Evolutionary conservation across 2,888 invertebrate species (phyloP).

Genomic region (Chrysomela aeneicollis): DNA sequence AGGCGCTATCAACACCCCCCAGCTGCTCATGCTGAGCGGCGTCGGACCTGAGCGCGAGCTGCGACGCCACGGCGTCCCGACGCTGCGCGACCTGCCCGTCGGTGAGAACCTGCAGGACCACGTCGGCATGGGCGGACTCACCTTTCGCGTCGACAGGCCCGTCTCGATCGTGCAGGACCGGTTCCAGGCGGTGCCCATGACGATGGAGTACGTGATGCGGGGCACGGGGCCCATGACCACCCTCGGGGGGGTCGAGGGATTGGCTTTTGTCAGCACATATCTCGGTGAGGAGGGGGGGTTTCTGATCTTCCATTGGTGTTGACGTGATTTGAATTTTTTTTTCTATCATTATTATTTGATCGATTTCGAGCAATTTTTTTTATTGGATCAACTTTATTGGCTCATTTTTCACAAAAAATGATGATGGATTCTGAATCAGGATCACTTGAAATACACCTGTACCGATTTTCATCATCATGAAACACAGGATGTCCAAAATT

Average conservation of each 20-base stretch:
- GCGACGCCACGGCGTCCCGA: conserved; percentile 73
- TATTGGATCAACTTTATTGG: no score
- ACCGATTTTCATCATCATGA: no score
- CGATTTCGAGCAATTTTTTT: no score
- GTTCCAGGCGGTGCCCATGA: conserved; percentile 75
- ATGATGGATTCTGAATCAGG: no score
- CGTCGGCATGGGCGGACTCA: conserved; percentile 84
- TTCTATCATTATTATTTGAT: no score
- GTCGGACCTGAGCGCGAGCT: conserved; percentile 70
- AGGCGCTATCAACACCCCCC: conserved; percentile 91
- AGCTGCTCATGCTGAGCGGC: conserved; percentile 91
- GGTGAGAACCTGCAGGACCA: conserved; percentile 90
- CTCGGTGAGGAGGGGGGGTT: conserved; percentile 56
- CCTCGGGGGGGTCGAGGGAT: conserved; percentile 85
- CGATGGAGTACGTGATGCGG: conserved; percentile 74
- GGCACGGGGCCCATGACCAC: conserved; percentile 88
- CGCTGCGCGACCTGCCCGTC: conserved; percentile 77
- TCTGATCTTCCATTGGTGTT: not conserved
- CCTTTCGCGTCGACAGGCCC: conserved; percentile 80
- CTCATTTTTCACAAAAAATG: no score
- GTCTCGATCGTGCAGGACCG: conserved; percentile 78
- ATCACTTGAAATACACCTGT: no score
- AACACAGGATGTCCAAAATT: no score
- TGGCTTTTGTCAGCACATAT: conserved; percentile 87
- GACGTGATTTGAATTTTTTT: no score